Percentiles rank a stretch among this genome's conserved stretches.
Conservation (phyloP, 2,113 vertebrate species). For the Elgaria multicarinata region DNA sequence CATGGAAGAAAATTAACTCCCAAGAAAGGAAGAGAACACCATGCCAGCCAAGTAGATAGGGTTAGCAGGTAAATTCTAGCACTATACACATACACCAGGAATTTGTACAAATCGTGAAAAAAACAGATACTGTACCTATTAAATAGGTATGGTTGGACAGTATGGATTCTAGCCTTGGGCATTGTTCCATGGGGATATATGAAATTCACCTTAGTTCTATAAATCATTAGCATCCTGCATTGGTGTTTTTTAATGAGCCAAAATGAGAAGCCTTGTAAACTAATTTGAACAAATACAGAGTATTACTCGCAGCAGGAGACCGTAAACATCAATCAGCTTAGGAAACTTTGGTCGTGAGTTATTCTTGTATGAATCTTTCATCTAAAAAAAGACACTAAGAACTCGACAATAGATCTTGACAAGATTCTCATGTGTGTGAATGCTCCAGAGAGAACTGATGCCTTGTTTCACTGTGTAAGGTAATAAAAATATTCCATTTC, state of each 20-base stretch:
- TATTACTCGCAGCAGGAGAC: constrained; percentile 43
- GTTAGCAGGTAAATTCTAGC: background rate
- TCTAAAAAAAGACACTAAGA: constrained; percentile 58
- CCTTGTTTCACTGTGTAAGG: constrained; percentile 49
- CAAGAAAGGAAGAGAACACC: background rate
- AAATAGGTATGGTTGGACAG: background rate
- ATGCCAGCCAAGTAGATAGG: background rate
- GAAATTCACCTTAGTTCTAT: constrained; percentile 39
- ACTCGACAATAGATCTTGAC: constrained; percentile 36
- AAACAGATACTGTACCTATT: background rate
- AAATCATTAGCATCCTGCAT: constrained; percentile 45
- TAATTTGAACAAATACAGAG: constrained; percentile 63
- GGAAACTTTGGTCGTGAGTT: constrained; percentile 58
- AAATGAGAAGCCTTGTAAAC: constrained; percentile 64
- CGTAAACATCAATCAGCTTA: constrained; percentile 48
- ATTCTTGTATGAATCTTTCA: constrained; percentile 55
- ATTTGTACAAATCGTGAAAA: background rate
- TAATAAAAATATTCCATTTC: constrained; percentile 44
- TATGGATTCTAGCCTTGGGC: constrained; percentile 1
- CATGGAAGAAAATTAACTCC: background rate
- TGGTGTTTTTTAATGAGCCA: constrained; percentile 59
- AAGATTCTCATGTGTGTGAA: constrained; percentile 44
- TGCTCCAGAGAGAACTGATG: constrained; percentile 51
- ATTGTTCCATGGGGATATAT: constrained; percentile 33
- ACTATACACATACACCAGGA: background rate